Evolutionary conservation across 2,113 vertebrate genomes (phyloP).

Genomic region (Phylloscopus trochiloides): DNA sequence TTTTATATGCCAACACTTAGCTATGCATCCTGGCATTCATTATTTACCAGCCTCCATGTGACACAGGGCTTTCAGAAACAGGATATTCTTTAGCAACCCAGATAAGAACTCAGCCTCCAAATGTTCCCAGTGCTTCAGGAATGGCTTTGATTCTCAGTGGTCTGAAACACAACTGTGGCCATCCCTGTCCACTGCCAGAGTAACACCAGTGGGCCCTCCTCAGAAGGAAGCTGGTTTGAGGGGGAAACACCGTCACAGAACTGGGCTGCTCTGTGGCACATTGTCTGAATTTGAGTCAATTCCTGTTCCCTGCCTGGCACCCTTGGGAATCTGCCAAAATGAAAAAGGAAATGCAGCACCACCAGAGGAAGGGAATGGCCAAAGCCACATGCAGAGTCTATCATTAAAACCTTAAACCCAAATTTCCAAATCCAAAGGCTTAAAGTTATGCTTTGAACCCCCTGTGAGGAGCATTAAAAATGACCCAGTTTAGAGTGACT

Average conservation of each 20-base stretch:
- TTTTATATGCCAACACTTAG: not conserved
- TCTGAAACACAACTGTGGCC: not conserved
- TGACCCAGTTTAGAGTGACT: not conserved
- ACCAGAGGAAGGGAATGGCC: not conserved
- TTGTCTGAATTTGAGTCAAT: not conserved
- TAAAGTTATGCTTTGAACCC: not conserved
- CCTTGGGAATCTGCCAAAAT: not conserved
- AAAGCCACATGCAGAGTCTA: not conserved
- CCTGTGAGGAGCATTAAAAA: not conserved
- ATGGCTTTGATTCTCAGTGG: not conserved
- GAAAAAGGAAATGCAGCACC: not conserved
- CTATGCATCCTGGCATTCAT: not conserved
- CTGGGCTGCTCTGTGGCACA: not conserved
- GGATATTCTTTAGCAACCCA: not conserved
- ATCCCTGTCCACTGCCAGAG: not conserved
- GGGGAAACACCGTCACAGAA: not conserved
- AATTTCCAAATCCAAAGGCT: not conserved
- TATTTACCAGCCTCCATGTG: conserved; percentile 26
- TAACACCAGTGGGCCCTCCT: not conserved
- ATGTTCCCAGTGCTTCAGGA: not conserved
- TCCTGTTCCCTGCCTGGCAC: not conserved
- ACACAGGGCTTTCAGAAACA: not conserved
- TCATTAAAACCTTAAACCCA: not conserved
- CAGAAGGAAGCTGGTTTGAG: not conserved
- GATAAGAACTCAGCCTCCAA: not conserved